Base-by-base conservation (phyloP, 1,140 invertebrate species). In the Nymphalis io region DNA sequence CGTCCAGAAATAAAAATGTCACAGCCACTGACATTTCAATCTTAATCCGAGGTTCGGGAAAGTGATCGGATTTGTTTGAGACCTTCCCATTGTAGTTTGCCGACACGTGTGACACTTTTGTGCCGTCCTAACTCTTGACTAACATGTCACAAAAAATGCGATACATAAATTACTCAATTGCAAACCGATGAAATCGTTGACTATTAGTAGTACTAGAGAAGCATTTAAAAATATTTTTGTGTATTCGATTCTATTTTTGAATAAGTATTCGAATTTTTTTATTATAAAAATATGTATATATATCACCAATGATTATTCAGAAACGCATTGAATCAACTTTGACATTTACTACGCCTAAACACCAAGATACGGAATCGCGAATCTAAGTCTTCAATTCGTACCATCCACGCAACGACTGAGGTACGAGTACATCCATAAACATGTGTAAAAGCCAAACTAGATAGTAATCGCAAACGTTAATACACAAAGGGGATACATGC, bases 1-100 rank as follows among this genome's bases (percentile, higher is more conserved):
- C 85, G 79, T 80, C 71, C 82, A 78, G 80, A 81, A 82, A 89
- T 90, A 89, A 90, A 89, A 89, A 90, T 89, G 85, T 90, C 87
- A 90, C 74, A 79, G 81, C 81, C 75, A 83, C 73, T 88, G 88
- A 89, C 88, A 90, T 89, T 90, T 90, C 60, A 82, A 82, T 82
- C 73, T 83, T 87, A 88, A 88, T 87, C 87, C 88, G 79, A 64
- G 39, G 68, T 60, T 44, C 66, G 73, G 79, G 86, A 88, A 88
- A 89, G 85, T 88, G 85, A 86, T 86, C 81, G 79, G 78, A 72
- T 82, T 79, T 81, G 78, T 78, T 73, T 61, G 73, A 75, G 79
- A 82, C 79, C 79, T 84, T 80, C 58, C 66, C n/a, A 68, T 68
- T 65, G 69, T 70, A 69, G 60, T 69, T 44, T 21, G 51, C 67